These are phyloP conservation scores for Lepidostoma basale DNA, from an alignment of 1,140 invertebrate genomes.

Conservation along the genomic window DNA sequence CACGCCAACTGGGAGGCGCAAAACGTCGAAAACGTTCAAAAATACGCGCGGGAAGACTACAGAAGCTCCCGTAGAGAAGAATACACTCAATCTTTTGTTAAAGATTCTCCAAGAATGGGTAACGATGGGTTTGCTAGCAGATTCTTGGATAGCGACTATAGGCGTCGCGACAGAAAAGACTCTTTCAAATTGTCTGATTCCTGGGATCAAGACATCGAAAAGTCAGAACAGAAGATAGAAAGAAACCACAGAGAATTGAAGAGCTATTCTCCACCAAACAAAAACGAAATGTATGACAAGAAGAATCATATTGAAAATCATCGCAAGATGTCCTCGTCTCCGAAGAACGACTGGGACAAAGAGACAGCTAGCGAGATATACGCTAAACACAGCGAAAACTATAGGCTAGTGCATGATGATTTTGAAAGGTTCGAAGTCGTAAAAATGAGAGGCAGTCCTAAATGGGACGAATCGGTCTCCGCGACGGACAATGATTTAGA, in stretches of 20 bases:
- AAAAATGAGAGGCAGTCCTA: slow-evolving; percentile 38
- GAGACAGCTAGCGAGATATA: slow-evolving; percentile 43
- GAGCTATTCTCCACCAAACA: slow-evolving; percentile 33
- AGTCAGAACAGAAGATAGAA: slow-evolving; percentile 38
- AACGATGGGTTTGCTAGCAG: slow-evolving; percentile 45
- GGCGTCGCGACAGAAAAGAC: slow-evolving; percentile 39
- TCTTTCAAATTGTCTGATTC: slow-evolving; percentile 44
- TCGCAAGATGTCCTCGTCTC: slow-evolving; percentile 38
- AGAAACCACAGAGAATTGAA: slow-evolving; percentile 34
- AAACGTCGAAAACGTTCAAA: slow-evolving; percentile 43
- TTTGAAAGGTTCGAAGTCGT: slow-evolving; percentile 57
- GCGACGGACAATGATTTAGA: slow-evolving; percentile 39
- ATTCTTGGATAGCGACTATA: slow-evolving; percentile 44
- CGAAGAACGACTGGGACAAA: slow-evolving; percentile 45
- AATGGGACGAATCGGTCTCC: slow-evolving; percentile 41
- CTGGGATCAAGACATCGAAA: slow-evolving; percentile 45
- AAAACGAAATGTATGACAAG: slow-evolving; percentile 38
- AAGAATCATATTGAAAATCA: slow-evolving; percentile 35
- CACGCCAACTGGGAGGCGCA: slow-evolving; percentile 69
- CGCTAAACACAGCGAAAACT: slow-evolving; percentile 41
- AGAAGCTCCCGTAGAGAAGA: slow-evolving; percentile 40
- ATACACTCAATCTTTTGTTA: slow-evolving; percentile 5
- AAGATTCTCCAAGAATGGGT: slow-evolving; percentile 34
- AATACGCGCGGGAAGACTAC: slow-evolving; percentile 39
- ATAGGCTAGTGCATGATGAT: slow-evolving; percentile 50